These are phyloP conservation scores for Haliaeetus leucogaster DNA, from an alignment of 2,113 vertebrate species.

Conservation along the genomic window DNA sequence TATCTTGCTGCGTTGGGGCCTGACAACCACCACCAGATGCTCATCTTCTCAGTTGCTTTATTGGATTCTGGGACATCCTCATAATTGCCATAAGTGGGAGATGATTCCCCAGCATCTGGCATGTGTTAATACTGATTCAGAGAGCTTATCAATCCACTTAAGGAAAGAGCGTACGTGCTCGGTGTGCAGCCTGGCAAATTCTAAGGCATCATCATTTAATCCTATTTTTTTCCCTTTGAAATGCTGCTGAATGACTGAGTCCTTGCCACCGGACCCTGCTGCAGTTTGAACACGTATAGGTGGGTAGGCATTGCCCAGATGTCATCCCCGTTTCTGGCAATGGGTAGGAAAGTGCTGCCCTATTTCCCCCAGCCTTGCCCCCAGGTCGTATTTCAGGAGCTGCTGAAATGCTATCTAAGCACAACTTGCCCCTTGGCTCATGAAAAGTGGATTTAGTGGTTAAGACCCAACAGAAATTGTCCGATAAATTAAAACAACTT, in stretches of 20 bases:
- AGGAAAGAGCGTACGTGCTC: not conserved
- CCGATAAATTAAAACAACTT: not conserved
- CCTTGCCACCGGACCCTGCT: not conserved
- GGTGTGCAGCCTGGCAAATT: not conserved
- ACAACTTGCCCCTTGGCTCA: not conserved
- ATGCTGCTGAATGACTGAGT: not conserved
- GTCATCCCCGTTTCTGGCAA: fast-evolving
- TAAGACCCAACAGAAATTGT: not conserved
- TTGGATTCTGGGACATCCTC: slow-evolving; percentile 33
- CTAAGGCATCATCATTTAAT: not conserved
- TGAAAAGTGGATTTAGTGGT: not conserved
- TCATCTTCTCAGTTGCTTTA: not conserved
- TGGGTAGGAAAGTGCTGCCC: not conserved
- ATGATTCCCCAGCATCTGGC: slow-evolving; percentile 8
- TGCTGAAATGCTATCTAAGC: not conserved
- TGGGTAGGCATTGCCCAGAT: not conserved
- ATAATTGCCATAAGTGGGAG: slow-evolving; percentile 8
- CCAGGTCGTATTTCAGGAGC: not conserved
- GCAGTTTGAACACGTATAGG: not conserved
- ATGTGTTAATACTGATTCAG: not conserved
- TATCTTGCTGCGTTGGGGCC: not conserved
- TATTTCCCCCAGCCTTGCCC: not conserved
- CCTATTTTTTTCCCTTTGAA: not conserved
- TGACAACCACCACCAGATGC: not conserved
- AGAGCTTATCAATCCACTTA: not conserved